phyloP scores from a whole-genome alignment of 1,140 invertebrate species.

The Drosophila pandora region DNA sequence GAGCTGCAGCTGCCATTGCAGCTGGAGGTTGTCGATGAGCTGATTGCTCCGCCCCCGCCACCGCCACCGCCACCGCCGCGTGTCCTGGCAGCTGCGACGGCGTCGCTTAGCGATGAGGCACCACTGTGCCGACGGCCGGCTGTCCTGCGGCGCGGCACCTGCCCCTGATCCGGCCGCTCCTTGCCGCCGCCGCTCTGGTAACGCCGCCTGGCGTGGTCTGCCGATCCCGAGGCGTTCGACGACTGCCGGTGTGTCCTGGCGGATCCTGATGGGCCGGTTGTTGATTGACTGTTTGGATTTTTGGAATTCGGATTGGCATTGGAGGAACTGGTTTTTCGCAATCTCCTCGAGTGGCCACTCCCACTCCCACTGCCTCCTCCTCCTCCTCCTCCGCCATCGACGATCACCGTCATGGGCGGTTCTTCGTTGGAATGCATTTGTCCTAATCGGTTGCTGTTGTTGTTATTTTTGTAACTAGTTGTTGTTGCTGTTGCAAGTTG shows the following conservation, averaged over 20 bases:
- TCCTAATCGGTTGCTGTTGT: constrained; percentile 42
- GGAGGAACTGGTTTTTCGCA: constrained; percentile 77
- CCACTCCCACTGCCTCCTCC: constrained; percentile 16
- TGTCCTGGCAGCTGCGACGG: constrained; percentile 11
- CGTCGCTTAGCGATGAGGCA: constrained; percentile 59
- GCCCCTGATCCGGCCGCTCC: constrained; percentile 27
- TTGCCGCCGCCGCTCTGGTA: constrained; percentile 44
- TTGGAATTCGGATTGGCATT: constrained; percentile 48
- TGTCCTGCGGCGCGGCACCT: constrained; percentile 39
- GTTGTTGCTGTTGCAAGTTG: constrained; percentile 6
- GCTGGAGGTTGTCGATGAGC: constrained; percentile 69
- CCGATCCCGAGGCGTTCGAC: constrained; percentile 40
- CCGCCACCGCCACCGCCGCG: background rate
- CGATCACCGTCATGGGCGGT: constrained; percentile 72
- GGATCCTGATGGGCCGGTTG: constrained; percentile 3
- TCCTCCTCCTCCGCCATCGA: constrained; percentile 39
- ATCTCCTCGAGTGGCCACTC: constrained; percentile 46
- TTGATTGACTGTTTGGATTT: background rate
- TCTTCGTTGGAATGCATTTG: constrained; percentile 78
- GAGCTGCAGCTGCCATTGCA: constrained; percentile 84
- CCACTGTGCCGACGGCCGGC: constrained; percentile 54
- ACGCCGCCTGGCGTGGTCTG: constrained; percentile 27
- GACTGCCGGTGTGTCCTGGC: constrained; percentile 37
- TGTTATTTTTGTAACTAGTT: constrained; percentile 22
- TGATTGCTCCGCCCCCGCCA: constrained; percentile 36